These are phyloP conservation scores for Percopsis transmontana DNA, from an alignment of 2,113 vertebrate species.

Conservation along the genomic window DNA sequence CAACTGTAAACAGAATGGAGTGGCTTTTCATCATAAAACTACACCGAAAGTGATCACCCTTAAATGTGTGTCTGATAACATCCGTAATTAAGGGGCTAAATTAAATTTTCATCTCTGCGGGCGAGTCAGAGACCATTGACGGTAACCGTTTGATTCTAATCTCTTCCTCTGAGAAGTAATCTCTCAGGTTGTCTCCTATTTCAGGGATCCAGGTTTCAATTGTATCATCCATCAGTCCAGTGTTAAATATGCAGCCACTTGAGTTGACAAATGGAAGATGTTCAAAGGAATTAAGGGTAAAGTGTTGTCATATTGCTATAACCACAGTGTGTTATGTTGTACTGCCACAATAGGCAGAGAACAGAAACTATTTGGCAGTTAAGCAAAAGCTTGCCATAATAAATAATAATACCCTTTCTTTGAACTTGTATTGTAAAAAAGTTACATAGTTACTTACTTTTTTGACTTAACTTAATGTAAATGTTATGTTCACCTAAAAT, in stretches of 20 bases:
- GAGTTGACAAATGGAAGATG: neutral
- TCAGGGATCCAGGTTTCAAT: slow-evolving; percentile 72
- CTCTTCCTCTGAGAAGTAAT: slow-evolving; percentile 61
- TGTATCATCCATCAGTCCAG: slow-evolving; percentile 61
- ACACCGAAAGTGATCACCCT: slow-evolving; percentile 76
- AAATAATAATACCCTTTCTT: neutral
- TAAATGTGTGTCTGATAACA: slow-evolving; percentile 76
- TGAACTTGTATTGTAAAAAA: too few species aligned
- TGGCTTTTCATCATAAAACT: slow-evolving; percentile 73
- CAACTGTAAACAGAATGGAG: slow-evolving; percentile 73
- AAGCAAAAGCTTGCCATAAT: neutral
- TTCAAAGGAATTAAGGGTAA: neutral
- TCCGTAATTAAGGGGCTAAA: slow-evolving; percentile 80
- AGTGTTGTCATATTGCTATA: neutral
- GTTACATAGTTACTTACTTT: too few species aligned
- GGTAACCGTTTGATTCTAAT: slow-evolving; percentile 71
- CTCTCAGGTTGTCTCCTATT: slow-evolving; percentile 69
- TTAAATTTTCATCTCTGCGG: slow-evolving; percentile 77
- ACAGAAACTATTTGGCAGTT: slow-evolving; percentile 1
- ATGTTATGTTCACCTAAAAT: too few species aligned
- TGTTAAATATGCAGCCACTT: slow-evolving; percentile 45
- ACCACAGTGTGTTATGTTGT: neutral
- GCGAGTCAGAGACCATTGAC: slow-evolving; percentile 72
- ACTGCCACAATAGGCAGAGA: neutral
- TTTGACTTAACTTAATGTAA: too few species aligned